Percentiles rank a stretch among this genome's conserved stretches.
phyloP scores from a whole-genome alignment of 2,888 invertebrate species.

The Phymatocera aterrima region DNA sequence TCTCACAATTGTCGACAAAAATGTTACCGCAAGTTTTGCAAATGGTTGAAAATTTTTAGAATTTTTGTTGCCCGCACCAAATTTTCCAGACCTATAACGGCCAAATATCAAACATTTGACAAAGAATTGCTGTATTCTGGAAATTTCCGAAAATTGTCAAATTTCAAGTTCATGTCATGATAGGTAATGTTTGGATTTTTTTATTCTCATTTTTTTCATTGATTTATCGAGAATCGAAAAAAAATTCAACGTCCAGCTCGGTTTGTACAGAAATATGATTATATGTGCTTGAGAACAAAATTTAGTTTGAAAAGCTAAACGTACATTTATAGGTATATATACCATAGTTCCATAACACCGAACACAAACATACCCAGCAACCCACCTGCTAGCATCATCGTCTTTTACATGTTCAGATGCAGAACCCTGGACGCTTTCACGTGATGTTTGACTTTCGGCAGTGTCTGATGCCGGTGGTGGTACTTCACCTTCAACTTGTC shows the following conservation, averaged over 20 bases:
- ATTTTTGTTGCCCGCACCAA: too few species aligned
- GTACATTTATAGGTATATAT: constrained; percentile 9
- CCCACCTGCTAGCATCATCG: constrained; percentile 86
- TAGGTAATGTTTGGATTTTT: too few species aligned
- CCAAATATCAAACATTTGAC: background rate
- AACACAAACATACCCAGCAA: constrained; percentile 64
- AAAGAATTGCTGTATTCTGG: background rate
- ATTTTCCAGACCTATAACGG: too few species aligned
- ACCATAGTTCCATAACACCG: constrained; percentile 43
- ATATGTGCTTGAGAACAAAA: background rate
- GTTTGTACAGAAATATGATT: background rate
- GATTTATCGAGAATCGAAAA: too few species aligned
- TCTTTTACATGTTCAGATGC: constrained; percentile 78
- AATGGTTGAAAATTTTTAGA: background rate
- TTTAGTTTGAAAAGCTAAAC: background rate
- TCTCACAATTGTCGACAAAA: too few species aligned
- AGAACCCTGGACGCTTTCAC: constrained; percentile 72
- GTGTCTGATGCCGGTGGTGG: constrained; percentile 73
- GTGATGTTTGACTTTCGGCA: constrained; percentile 66
- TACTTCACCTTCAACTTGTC: constrained; percentile 74
- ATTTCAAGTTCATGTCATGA: too few species aligned
- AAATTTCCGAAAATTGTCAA: too few species aligned
- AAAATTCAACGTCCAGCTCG: background rate
- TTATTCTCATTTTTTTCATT: too few species aligned
- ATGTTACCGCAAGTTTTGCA: too few species aligned